These are phyloP conservation scores for Microtus pennsylvanicus DNA, from an alignment of 2,113 vertebrate genomes.

Conservation along the genomic window DNA sequence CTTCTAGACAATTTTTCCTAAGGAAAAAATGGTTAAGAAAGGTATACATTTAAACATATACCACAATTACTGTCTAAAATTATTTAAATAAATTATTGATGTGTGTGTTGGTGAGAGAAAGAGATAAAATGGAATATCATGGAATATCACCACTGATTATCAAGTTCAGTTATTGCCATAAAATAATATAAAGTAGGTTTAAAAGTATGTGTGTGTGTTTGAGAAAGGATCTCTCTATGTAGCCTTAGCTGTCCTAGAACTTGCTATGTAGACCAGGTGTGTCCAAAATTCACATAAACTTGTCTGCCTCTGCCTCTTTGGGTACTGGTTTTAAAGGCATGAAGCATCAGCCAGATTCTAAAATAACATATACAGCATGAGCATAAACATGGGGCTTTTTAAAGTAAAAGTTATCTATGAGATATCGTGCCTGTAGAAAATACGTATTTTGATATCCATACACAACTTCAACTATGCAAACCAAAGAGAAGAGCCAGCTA, in stretches of 20 bases:
- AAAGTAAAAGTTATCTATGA: not conserved
- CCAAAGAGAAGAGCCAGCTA: not conserved
- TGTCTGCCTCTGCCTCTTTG: not conserved
- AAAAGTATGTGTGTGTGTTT: not conserved
- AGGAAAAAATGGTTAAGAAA: not conserved
- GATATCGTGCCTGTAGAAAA: not conserved
- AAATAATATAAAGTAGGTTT: not conserved
- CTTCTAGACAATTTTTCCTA: not conserved
- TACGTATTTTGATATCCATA: not conserved
- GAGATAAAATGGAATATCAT: not conserved
- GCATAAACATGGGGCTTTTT: not conserved
- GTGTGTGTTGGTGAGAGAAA: not conserved
- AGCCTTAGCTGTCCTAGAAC: not conserved
- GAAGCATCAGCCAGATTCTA: not conserved
- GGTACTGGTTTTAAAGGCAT: not conserved
- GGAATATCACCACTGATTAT: conserved; percentile 18
- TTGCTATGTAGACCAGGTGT: not conserved
- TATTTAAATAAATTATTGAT: not conserved
- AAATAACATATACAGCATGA: not conserved
- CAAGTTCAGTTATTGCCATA: not conserved
- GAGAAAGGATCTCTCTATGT: not conserved
- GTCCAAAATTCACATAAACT: not conserved
- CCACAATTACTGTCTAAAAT: not conserved
- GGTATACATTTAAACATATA: not conserved
- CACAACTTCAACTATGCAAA: not conserved